Conservation (phyloP, 1,140 invertebrate genomes). For the Phenacoccus solenopsis region DNA sequence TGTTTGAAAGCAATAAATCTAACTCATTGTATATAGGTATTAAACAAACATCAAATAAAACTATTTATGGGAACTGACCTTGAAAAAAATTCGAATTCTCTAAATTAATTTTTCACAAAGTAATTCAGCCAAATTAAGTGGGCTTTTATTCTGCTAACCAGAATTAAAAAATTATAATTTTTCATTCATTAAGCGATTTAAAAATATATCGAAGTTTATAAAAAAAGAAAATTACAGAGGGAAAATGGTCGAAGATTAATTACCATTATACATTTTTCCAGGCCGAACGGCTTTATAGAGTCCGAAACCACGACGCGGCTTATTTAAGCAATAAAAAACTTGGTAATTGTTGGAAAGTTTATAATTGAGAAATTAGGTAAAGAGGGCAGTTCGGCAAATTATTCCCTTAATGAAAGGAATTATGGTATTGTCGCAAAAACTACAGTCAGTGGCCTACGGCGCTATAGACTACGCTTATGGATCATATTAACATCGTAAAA, state of each 20-base stretch:
- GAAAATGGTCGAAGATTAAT: not conserved
- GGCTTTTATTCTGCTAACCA: not conserved
- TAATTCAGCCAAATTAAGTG: not conserved
- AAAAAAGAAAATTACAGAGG: not conserved
- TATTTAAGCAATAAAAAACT: not conserved
- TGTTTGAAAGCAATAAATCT: no score
- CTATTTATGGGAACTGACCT: no score
- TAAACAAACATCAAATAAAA: no score
- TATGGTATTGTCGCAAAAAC: no score
- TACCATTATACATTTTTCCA: not conserved
- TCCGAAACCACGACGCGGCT: no score
- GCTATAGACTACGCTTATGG: no score
- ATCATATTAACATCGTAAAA: no score
- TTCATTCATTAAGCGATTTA: not conserved
- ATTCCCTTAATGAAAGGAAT: no score
- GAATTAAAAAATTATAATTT: not conserved
- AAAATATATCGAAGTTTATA: not conserved
- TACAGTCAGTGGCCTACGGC: no score
- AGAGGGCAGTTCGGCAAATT: no score
- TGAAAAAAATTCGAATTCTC: no score
- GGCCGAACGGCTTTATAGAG: not conserved
- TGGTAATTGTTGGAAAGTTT: not conserved
- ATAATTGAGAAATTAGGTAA: not conserved
- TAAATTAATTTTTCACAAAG: not conserved
- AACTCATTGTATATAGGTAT: no score